Percentiles rank a stretch among this genome's conserved stretches.
Evolutionary conservation across 2,797 vertebrate genomes (phyloP).

Genomic region (Poecile montanus): DNA sequence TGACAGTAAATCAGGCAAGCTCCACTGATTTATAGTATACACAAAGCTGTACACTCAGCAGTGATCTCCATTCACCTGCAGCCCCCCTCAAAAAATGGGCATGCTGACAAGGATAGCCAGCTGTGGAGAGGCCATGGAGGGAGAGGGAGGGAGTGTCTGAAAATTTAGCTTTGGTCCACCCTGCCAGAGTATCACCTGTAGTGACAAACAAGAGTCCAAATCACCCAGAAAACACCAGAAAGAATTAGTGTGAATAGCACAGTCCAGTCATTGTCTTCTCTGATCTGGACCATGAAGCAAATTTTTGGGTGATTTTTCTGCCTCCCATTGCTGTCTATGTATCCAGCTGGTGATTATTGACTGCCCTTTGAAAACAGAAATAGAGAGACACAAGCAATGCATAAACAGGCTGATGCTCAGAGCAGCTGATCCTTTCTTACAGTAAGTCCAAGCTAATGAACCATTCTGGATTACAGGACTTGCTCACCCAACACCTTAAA

Average conservation of each 20-base stretch:
- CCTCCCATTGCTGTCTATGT: not conserved
- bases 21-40: not conserved
- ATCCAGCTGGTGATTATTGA: not conserved
- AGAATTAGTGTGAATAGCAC: not conserved
- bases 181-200: not conserved
- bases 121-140: not conserved
- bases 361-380: not conserved
- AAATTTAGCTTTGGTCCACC: not conserved
- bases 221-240: not conserved
- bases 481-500: not conserved
- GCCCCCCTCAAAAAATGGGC: not conserved
- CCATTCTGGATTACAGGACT: not conserved
- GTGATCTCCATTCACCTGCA: not conserved
- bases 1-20: not conserved
- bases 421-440: not conserved
- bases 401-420: not conserved
- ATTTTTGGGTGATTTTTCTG: not conserved
- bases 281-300: not conserved
- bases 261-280: not conserved
- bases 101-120: not conserved
- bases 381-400: not conserved
- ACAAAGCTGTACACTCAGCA: not conserved
- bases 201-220: not conserved
- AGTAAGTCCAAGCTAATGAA: not conserved
- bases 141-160: not conserved